Base-by-base conservation (phyloP, 2,797 vertebrate species). In the Gadopsis marmoratus region DNA sequence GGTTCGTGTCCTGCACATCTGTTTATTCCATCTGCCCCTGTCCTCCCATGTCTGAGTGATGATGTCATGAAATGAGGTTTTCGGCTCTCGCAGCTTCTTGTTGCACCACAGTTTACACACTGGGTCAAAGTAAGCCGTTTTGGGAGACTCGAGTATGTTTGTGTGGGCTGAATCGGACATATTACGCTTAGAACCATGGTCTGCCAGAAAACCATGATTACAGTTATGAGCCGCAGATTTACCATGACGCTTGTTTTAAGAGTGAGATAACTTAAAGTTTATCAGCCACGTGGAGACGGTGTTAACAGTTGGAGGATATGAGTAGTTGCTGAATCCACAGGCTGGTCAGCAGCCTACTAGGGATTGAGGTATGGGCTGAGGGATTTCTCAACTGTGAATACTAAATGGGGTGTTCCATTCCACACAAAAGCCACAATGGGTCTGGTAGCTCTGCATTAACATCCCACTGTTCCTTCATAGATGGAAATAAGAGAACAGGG, bases 21-120 rank as follows among this genome's bases (percentile, higher is more conserved):
- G 89, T 89, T 89, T 84, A 56, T 80, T 75, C 88, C 82, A 85
- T 87, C 51, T 79, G 81, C 85, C 76, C 77, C 74, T 64, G 80
- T 77, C 71, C 77, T 76, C 78, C 86, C 92, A 48, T 92, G 73
- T 89, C 74, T 92, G 23, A 91, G 80, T 19, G 77, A 63, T 93
- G 92, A 94, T 88, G 88, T 93, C 88, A 91, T 88, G 29, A 90
- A 84, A 82, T 23, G 2, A 83, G 62, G 71, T 62, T 84, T 88
- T 71, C 5, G 45, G 59, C 68, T 79, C 78, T 71, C 63, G 26
- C 26, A 64, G 81, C 67, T 73, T 87, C 71, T 76, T 54, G 33
- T 72, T 82, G 64, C 59, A 43, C 81, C 71, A 56, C 26, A 66
- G 29, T 71, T 39, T 74, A 56, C 13, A 2, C 54, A 33, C 68